These are phyloP conservation scores for Lasius fuliginosus DNA, from an alignment of 2,888 invertebrate genomes.

Conservation along the genomic window DNA sequence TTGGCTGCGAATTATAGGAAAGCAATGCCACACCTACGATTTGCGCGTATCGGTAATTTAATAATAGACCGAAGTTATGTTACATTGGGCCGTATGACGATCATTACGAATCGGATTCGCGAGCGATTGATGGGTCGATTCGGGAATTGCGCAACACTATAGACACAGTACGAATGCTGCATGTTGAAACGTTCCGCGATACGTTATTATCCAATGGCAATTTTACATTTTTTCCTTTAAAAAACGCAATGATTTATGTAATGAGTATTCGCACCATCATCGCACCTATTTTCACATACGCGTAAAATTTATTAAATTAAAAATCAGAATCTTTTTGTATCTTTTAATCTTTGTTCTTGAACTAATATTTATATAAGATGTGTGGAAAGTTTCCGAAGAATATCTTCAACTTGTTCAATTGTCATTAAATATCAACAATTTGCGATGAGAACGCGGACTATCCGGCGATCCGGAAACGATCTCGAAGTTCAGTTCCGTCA, in stretches of 20 bases:
- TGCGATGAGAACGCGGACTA: not conserved
- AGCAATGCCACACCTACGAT: slow-evolving; percentile 36
- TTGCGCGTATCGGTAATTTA: slow-evolving; percentile 47
- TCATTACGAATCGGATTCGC: slow-evolving; percentile 27
- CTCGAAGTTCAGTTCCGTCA: not conserved
- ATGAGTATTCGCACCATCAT: not conserved
- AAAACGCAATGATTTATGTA: not conserved
- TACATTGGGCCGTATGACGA: not conserved
- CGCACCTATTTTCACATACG: not conserved
- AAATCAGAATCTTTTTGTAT: not conserved
- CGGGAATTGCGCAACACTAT: not conserved
- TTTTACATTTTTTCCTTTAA: not conserved
- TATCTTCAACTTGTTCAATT: not conserved
- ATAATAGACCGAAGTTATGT: slow-evolving; percentile 36
- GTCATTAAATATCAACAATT: not conserved
- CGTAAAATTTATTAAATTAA: not conserved
- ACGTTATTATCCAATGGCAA: not conserved
- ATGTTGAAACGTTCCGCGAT: not conserved
- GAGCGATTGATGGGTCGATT: slow-evolving; percentile 21
- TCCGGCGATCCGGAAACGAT: not conserved
- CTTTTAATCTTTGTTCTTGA: not conserved
- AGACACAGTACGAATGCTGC: not conserved
- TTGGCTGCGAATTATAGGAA: slow-evolving; percentile 9
- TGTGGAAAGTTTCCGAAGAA: not conserved
- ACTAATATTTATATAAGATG: not conserved